Percentiles rank a stretch among this genome's conserved stretches.
Evolutionary conservation across 2,113 vertebrate genomes (phyloP).

Genomic region (Pollachius pollachius): DNA sequence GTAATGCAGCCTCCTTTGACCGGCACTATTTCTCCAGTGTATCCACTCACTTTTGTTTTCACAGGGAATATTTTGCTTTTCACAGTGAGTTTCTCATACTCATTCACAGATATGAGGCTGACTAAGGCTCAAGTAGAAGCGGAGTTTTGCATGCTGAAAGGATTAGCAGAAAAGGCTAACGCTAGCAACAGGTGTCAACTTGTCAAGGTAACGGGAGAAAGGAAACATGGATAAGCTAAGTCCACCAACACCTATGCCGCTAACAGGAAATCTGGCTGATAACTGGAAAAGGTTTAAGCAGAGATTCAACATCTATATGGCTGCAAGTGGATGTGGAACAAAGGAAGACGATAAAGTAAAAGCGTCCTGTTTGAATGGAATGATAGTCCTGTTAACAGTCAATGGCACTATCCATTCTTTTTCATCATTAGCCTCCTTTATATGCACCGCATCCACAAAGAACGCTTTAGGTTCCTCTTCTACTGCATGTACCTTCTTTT

Average conservation of each 20-base stretch:
- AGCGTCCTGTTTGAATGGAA: conserved; percentile 19
- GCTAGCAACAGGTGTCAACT: too few relatives aligned
- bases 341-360: too few relatives aligned
- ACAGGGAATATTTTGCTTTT: neutral
- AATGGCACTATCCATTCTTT: neutral
- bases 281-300: too few relatives aligned
- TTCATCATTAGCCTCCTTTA: neutral
- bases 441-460: neutral
- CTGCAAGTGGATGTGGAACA: too few relatives aligned
- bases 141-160: too few relatives aligned
- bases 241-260: too few relatives aligned
- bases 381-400: neutral
- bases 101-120: conserved; percentile 1
- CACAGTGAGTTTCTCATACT: neutral
- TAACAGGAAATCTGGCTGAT: too few relatives aligned
- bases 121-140: conserved; percentile 18
- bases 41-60: conserved; percentile 5
- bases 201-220: too few relatives aligned
- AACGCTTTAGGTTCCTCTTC: neutral
- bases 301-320: too few relatives aligned
- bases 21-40: neutral
- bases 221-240: too few relatives aligned
- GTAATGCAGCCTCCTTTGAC: neutral
- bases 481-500: neutral
- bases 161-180: too few relatives aligned